phyloP scores from a whole-genome alignment of 23 tunicate species.

The Phallusia fumigata region DNA sequence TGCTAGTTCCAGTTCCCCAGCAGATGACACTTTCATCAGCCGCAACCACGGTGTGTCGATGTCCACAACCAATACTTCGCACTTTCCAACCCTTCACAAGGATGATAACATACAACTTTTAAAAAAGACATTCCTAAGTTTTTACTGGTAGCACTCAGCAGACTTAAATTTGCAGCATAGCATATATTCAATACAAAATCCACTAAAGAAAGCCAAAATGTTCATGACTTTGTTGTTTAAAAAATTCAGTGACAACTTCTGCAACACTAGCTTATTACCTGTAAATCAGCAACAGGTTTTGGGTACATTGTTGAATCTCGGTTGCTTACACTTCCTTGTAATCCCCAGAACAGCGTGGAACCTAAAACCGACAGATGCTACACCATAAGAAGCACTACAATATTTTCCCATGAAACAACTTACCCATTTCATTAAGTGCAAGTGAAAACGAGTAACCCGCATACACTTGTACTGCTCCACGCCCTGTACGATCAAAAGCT shows the following conservation, averaged over 20 bases:
- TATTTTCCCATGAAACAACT: not conserved
- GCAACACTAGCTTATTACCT: too few relatives aligned
- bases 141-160: too few relatives aligned
- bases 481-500: slow-evolving; percentile 54
- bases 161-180: too few relatives aligned
- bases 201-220: not conserved
- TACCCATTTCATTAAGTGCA: slow-evolving; percentile 85
- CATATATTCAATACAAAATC: too few relatives aligned
- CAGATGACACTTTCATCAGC: slow-evolving; percentile 92
- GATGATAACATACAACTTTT: too few relatives aligned
- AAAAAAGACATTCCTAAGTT: too few relatives aligned
- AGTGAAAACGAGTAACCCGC: slow-evolving; percentile 74
- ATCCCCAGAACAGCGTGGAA: slow-evolving; percentile 85
- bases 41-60: slow-evolving; percentile 73
- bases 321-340: slow-evolving; percentile 70
- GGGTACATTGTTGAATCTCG: slow-evolving; percentile 94
- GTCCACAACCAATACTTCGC: slow-evolving; percentile 80
- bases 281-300: slow-evolving; percentile 73
- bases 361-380: slow-evolving; percentile 31
- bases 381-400: not conserved
- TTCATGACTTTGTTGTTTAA: not conserved
- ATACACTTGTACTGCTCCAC: slow-evolving; percentile 79
- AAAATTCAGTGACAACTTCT: not conserved
- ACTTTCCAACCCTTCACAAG: slow-evolving; percentile 99
- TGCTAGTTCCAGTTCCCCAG: slow-evolving; percentile 78